Percentiles rank a stretch among this genome's conserved stretches.
Conservation (phyloP, 2,113 vertebrate species). For the Nestor notabilis region DNA sequence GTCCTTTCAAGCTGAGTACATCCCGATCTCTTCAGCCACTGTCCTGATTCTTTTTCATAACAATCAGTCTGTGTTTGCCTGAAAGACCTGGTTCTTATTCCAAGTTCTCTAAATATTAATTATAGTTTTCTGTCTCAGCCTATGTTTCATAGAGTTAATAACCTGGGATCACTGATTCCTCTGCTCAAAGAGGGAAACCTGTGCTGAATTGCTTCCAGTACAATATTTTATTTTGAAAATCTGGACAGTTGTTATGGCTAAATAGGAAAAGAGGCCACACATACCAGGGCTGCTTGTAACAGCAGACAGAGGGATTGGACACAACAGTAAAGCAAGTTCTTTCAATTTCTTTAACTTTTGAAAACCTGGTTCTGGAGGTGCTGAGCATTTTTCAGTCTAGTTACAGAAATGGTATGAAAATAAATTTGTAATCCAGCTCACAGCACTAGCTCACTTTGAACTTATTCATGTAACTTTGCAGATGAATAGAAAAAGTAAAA, state of each 20-base stretch:
- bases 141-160: background rate
- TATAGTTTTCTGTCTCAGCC: background rate
- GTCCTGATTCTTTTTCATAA: background rate
- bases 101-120: background rate
- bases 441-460: background rate
- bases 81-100: background rate
- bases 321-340: background rate
- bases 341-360: background rate
- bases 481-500: background rate
- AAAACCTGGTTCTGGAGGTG: background rate
- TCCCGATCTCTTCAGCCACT: background rate
- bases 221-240: background rate
- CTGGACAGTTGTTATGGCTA: background rate
- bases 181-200: background rate
- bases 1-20: background rate
- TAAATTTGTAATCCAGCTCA: background rate
- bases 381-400: background rate
- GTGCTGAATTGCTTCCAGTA: background rate
- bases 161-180: background rate
- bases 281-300: background rate
- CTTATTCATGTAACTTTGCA: background rate
- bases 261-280: background rate
- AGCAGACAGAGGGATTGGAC: background rate
- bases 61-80: background rate
- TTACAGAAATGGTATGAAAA: background rate